phyloP scores from a whole-genome alignment of 2,113 vertebrate genomes.

The Hemibagrus wyckioides region DNA sequence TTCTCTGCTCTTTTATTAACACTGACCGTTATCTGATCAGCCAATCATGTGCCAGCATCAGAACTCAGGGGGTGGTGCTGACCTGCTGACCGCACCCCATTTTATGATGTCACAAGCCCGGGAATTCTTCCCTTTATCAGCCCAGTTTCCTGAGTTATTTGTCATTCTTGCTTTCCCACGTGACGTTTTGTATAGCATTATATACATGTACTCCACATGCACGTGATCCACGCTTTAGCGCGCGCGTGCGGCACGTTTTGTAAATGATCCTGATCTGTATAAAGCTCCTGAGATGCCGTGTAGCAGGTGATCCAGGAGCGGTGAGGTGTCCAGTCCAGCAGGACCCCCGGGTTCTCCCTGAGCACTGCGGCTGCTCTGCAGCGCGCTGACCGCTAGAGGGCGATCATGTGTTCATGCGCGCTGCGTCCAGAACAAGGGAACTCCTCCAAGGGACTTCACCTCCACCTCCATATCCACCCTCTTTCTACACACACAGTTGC shows the following conservation, averaged over 20 bases:
- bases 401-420: conserved; percentile 46
- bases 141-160: too few relatives aligned
- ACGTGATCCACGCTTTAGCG: not conserved
- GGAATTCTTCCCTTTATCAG: too few relatives aligned
- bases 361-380: conserved; percentile 54
- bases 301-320: not conserved
- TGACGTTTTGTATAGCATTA: not conserved
- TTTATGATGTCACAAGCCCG: not conserved
- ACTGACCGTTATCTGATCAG: too few relatives aligned
- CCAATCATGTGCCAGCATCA: too few relatives aligned
- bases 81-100: not conserved
- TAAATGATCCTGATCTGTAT: too few relatives aligned
- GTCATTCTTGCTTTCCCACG: too few relatives aligned
- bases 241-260: not conserved
- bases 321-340: conserved; percentile 71
- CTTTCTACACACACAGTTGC: not conserved
- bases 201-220: not conserved
- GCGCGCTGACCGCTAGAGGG: conserved; percentile 65
- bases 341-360: conserved; percentile 71
- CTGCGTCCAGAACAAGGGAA: not conserved
- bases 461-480: not conserved
- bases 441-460: not conserved
- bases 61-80: too few relatives aligned
- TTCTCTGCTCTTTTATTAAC: not conserved
- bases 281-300: not conserved